Percentiles rank a stretch among this genome's conserved stretches.
Conservation (phyloP, 2,888 invertebrate species). For the Didymodactylos carnosus region DNA sequence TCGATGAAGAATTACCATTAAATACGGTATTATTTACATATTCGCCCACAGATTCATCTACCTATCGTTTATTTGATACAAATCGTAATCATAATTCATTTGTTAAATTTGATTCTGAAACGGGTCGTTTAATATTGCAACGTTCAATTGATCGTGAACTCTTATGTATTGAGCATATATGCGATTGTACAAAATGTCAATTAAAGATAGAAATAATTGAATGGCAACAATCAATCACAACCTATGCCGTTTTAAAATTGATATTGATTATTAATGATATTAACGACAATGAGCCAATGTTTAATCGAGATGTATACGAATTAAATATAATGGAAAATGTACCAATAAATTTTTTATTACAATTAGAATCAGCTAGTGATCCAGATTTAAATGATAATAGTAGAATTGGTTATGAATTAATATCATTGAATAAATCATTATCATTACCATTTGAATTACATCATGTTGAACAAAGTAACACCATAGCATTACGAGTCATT, state of each 20-base stretch:
- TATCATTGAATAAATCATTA: not conserved
- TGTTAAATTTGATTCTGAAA: not conserved
- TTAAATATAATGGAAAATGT: conserved; percentile 3
- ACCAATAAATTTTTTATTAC: conserved; percentile 1
- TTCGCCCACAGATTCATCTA: not conserved
- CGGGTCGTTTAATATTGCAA: not conserved
- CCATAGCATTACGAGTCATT: not conserved
- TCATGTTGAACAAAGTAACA: not conserved
- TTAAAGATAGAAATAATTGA: conserved; percentile 4
- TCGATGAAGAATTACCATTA: conserved; percentile 8
- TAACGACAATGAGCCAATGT: conserved; percentile 7
- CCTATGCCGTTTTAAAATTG: conserved; percentile 2
- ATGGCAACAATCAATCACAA: not conserved
- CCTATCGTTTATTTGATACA: conserved; percentile 2
- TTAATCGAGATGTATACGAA: not conserved
- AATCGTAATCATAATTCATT: not conserved
- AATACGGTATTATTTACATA: not conserved
- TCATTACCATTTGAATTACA: conserved; percentile 4
- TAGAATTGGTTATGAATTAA: not conserved
- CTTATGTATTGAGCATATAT: conserved; percentile 1
- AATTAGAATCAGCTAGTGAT: conserved; percentile 9
- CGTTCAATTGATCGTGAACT: conserved; percentile 1
- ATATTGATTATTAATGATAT: conserved; percentile 6
- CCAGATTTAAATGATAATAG: conserved; percentile 2
- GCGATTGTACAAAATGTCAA: not conserved